Conservation (phyloP, 1,140 invertebrate genomes). For the Forficula auricularia region DNA sequence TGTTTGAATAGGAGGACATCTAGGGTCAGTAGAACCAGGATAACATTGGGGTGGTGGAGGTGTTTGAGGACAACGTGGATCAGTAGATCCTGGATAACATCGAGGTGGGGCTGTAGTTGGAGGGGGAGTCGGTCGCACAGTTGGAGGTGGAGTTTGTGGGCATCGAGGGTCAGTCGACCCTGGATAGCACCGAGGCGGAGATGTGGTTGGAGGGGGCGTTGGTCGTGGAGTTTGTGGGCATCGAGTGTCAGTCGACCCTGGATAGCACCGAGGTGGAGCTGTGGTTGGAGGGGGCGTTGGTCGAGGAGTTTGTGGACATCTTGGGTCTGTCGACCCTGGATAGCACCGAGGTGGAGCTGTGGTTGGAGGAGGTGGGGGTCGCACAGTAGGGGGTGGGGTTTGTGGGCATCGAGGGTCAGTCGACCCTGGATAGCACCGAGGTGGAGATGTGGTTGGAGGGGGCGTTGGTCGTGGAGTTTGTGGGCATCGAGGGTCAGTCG, state of each 20-base stretch:
- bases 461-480: neutral
- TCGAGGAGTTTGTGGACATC: slow-evolving; percentile 15
- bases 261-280: slow-evolving; percentile 14
- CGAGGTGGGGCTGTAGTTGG: slow-evolving; percentile 12
- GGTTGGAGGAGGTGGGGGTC: slow-evolving; percentile 11
- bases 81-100: slow-evolving; percentile 21
- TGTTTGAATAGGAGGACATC: slow-evolving; percentile 16
- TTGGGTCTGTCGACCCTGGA: slow-evolving; percentile 17
- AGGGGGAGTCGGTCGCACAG: slow-evolving; percentile 8
- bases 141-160: slow-evolving; percentile 5
- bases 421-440: slow-evolving; percentile 16
- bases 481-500: slow-evolving; percentile 24
- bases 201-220: slow-evolving; percentile 9
- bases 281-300: neutral
- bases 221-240: slow-evolving; percentile 16
- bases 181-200: slow-evolving; percentile 19
- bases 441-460: slow-evolving; percentile 4
- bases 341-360: slow-evolving; percentile 12
- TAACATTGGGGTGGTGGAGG: slow-evolving; percentile 16
- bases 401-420: slow-evolving; percentile 19
- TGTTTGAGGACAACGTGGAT: slow-evolving; percentile 9
- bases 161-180: slow-evolving; percentile 18
- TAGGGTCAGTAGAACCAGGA: slow-evolving; percentile 22
- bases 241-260: slow-evolving; percentile 19
- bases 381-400: slow-evolving; percentile 6